Percentiles rank a stretch among this genome's conserved stretches.
These are phyloP conservation scores for Amblyjoppa proteus DNA, from an alignment of 2,888 invertebrate genomes.

Conservation along the genomic window DNA sequence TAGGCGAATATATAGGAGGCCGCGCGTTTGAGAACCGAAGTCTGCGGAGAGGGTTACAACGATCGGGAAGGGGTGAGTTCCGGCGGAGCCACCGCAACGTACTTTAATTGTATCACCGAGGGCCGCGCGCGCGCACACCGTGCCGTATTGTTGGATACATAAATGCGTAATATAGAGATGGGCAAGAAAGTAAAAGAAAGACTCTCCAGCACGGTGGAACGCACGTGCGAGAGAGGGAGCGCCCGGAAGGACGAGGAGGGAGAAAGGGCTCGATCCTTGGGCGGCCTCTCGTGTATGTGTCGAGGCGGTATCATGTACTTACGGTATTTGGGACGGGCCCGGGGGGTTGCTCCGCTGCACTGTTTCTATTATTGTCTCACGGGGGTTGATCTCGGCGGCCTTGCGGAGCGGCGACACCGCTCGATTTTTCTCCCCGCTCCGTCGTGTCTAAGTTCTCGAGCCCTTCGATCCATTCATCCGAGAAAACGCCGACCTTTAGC, in stretches of 20 bases:
- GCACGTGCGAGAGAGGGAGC: slow-evolving; percentile 42
- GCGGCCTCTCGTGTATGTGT: slow-evolving; percentile 4
- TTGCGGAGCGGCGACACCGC: slow-evolving; percentile 37
- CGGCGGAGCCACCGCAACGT: slow-evolving; percentile 79
- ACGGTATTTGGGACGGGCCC: slow-evolving; percentile 77
- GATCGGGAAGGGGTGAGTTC: slow-evolving; percentile 58
- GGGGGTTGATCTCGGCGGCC: slow-evolving; percentile 73
- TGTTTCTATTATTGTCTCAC: slow-evolving; percentile 84
- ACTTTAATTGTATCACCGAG: slow-evolving; percentile 82
- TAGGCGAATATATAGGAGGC: slow-evolving; percentile 31
- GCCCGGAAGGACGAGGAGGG: slow-evolving; percentile 37
- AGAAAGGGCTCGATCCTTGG: slow-evolving; percentile 36
- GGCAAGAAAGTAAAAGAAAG: slow-evolving; percentile 26
- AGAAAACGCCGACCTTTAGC: slow-evolving; percentile 49
- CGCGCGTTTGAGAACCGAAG: slow-evolving; percentile 46
- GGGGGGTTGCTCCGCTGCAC: slow-evolving; percentile 74
- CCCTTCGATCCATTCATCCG: slow-evolving; percentile 64
- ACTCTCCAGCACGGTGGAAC: slow-evolving; percentile 35
- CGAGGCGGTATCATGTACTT: slow-evolving; percentile 77
- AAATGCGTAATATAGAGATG: slow-evolving; percentile 42
- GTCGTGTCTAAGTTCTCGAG: slow-evolving; percentile 29
- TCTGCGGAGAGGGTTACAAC: slow-evolving; percentile 40
- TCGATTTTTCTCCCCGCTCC: slow-evolving; percentile 18
- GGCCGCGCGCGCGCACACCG: slow-evolving; percentile 42
- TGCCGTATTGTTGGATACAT: slow-evolving; percentile 55